Base-by-base conservation (phyloP, 2,888 invertebrate species). In the Trachelus troglodyta region DNA sequence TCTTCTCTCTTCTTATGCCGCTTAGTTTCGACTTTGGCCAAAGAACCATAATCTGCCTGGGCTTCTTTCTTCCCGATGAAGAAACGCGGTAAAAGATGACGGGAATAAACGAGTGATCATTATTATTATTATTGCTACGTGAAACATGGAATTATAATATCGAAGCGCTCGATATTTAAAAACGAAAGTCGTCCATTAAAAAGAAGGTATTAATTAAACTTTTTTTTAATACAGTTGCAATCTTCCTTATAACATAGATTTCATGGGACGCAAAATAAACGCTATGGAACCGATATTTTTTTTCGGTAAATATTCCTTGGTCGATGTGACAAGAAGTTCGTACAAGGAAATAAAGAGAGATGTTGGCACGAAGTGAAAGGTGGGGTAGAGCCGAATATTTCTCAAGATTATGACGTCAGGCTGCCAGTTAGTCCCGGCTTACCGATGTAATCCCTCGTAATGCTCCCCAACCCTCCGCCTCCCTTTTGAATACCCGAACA, bases 341-440 rank as follows among this genome's bases (percentile, higher is more conserved):
- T 56, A 23, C 56, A 56, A 56, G 56, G 56, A 56, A 56, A 56
- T 56, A 56, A 56, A 56, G 56, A 23, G 56, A 56, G 56, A 56
- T 56, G 56, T 56, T 56, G 56, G 56, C 56, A 9, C 23, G 23
- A n/a, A 71, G 33, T 23, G 71, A 31, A 34, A 71, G 71, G 34
- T 31, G 71, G 34, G 33, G 71, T 31, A 33, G 85, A 86, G 78
- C 86, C 87, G 88, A 91, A 91, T 90, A 90, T 89, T 91, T 91
- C 88, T 86, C 81, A 82, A 90, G 90, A 91, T 91, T 91, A 91
- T 91, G 91, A 91, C 91, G 90, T 91, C 91, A 90, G 89, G 85
- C 85, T 87, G 89, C 89, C 90, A 90, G 89, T 89, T 90, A 89
- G 86, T 84, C 83, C 83, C 85, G 85, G 89, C 90, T 91, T 91